Conservation (phyloP, 1,140 invertebrate species). For the Akabosia matsudoensis region DNA sequence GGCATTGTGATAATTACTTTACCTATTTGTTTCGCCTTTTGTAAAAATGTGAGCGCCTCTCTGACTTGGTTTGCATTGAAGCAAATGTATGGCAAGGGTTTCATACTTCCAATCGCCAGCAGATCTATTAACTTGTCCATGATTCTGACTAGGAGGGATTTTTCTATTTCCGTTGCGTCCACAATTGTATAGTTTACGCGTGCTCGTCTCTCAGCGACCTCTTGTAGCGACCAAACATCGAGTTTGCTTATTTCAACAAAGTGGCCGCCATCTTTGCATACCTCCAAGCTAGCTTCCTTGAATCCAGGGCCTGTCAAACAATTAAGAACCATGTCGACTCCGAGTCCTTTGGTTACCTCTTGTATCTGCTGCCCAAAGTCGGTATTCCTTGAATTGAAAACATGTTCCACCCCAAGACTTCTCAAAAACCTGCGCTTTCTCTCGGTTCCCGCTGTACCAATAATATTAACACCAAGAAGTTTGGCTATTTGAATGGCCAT, state of each 20-base stretch:
- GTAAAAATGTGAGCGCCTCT: neutral
- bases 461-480: neutral
- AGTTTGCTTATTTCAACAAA: conserved; percentile 28
- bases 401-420: neutral
- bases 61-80: neutral
- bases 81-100: neutral
- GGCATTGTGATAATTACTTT: conserved; percentile 15
- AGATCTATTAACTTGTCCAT: neutral
- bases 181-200: conserved; percentile 6
- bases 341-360: neutral
- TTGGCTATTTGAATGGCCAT: conserved; percentile 13
- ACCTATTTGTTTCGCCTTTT: conserved; percentile 11
- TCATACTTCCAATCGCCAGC: neutral
- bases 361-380: neutral
- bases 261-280: neutral
- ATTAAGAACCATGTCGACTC: conserved; percentile 18
- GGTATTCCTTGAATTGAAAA: neutral
- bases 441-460: neutral
- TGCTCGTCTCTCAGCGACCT: neutral
- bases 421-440: neutral
- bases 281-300: conserved; percentile 9
- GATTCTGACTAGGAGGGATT: neutral
- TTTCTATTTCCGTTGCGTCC: neutral
- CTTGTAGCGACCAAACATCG: neutral
- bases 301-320: conserved; percentile 7